Evolutionary conservation across 2,113 vertebrate genomes (phyloP).

Genomic region (Corapipo altera): DNA sequence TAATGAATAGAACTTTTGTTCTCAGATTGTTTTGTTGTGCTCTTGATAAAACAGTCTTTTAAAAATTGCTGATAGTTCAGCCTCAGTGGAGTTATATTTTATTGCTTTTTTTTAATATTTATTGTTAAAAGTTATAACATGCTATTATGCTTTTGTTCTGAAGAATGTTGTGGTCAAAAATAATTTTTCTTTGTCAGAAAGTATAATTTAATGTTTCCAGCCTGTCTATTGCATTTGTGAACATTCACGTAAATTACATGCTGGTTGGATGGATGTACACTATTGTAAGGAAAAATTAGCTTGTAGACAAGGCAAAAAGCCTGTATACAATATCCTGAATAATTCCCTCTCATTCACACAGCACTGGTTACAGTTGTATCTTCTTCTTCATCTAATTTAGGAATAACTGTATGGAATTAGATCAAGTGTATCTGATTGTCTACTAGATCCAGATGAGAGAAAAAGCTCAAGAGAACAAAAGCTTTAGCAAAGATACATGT

Average conservation of each 20-base stretch:
- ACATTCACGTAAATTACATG: neutral
- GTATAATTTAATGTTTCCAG: neutral
- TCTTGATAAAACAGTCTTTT: neutral
- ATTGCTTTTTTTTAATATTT: neutral
- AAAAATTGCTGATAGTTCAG: neutral
- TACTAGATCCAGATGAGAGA: neutral
- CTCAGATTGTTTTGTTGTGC: neutral
- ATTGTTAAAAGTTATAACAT: neutral
- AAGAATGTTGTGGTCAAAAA: neutral
- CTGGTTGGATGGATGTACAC: neutral
- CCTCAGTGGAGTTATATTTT: neutral
- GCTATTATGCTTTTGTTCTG: neutral
- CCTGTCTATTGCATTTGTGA: neutral
- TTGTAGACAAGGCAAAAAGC: neutral
- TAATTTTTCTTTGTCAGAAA: neutral
- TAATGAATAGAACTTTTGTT: neutral
- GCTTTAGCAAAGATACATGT: neutral
- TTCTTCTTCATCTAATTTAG: neutral
- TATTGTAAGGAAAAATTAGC: neutral
- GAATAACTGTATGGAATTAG: neutral
- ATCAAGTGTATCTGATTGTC: neutral
- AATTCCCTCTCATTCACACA: neutral
- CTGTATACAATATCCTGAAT: neutral
- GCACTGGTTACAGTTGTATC: neutral
- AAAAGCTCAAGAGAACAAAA: neutral